phyloP scores from a whole-genome alignment of 2,888 invertebrate genomes.

The Hemistola chrysoprasaria region DNA sequence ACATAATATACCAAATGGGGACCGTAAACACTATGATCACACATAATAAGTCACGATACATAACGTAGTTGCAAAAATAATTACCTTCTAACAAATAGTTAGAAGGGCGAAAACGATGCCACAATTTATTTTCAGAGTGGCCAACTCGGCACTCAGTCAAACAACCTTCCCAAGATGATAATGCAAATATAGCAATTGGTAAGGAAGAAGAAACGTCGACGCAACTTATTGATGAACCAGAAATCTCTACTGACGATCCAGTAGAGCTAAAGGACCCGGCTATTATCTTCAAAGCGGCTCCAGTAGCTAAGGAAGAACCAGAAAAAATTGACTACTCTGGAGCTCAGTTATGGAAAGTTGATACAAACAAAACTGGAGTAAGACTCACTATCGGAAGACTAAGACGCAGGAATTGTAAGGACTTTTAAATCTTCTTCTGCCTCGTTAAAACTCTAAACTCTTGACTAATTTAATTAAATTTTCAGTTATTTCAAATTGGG shows the following conservation, averaged over 20 bases:
- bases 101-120: too few relatives aligned
- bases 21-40: constrained; percentile 23
- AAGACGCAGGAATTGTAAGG: constrained; percentile 65
- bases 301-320: constrained; percentile 35
- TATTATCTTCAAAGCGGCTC: constrained; percentile 30
- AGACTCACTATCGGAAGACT: constrained; percentile 53
- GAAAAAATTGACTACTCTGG: constrained; percentile 85
- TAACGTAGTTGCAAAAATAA: constrained; percentile 1
- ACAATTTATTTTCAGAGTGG: constrained; percentile 53
- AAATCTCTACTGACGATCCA: constrained; percentile 32
- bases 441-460: too few relatives aligned
- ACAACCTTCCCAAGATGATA: constrained; percentile 48
- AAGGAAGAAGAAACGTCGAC: constrained; percentile 25
- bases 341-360: constrained; percentile 89
- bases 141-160: constrained; percentile 61
- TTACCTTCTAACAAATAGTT: neutral
- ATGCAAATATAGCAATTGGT: constrained; percentile 26
- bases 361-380: constrained; percentile 71
- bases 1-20: constrained; percentile 18
- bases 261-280: constrained; percentile 25
- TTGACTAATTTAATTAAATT: constrained; percentile 12
- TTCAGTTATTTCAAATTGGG: constrained; percentile 85
- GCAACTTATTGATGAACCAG: constrained; percentile 29
- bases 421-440: too few relatives aligned
- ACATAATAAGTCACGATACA: constrained; percentile 29